A percentile compares a stretch with the other conserved stretches of the same genome.
phyloP scores from a whole-genome alignment of 2,113 vertebrate species.

The Pteropus alecto region DNA sequence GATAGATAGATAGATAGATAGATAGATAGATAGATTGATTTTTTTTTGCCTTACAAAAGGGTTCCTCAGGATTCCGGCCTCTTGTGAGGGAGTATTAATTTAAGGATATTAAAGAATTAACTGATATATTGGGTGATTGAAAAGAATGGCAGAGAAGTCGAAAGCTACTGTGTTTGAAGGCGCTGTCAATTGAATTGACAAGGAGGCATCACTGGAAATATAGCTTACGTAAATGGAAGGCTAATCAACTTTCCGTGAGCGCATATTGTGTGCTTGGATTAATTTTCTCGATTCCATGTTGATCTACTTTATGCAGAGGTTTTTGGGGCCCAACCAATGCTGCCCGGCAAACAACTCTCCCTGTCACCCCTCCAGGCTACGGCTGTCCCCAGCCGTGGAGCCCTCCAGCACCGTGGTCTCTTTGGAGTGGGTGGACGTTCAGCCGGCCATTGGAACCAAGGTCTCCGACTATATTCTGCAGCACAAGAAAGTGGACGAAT shows the following conservation, averaged over 20 bases:
- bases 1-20: too few relatives aligned
- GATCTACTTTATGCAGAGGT: not conserved
- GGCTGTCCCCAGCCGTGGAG: conserved; percentile 91
- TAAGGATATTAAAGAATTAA: not conserved
- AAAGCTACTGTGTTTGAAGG: not conserved
- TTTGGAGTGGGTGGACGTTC: conserved; percentile 96
- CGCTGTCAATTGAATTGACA: not conserved
- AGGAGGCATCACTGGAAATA: not conserved
- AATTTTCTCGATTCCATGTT: not conserved
- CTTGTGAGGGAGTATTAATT: not conserved
- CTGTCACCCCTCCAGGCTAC: conserved; percentile 83
- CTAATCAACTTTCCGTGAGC: not conserved
- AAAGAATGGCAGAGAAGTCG: not conserved
- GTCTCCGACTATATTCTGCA: conserved; percentile 97
- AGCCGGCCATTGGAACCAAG: conserved; percentile 95
- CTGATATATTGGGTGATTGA: not conserved
- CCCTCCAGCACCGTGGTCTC: conserved; percentile 97
- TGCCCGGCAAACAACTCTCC: not conserved
- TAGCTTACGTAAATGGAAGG: not conserved
- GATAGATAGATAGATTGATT: too few relatives aligned
- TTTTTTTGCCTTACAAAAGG: not conserved
- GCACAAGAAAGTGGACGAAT: conserved; percentile 97
- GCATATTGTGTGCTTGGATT: not conserved
- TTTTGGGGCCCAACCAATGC: not conserved
- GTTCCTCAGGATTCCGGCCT: not conserved